phyloP scores from a whole-genome alignment of 2,113 vertebrate genomes.

The Mobula birostris region DNA sequence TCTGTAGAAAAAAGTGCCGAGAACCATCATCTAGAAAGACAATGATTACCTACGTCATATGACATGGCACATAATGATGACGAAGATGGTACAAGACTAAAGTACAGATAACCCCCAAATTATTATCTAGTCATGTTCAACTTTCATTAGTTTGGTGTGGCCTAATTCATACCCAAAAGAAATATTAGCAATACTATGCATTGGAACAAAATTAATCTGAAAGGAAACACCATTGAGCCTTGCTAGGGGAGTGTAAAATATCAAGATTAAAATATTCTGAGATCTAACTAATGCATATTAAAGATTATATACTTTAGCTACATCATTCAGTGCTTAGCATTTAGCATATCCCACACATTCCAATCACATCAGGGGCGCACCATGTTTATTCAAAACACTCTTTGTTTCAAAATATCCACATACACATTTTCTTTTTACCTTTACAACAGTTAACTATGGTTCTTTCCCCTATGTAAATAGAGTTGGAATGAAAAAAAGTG shows the following conservation, averaged over 20 bases:
- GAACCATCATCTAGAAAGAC: too few relatives aligned
- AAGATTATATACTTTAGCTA: background rate
- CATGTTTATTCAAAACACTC: background rate
- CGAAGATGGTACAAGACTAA: background rate
- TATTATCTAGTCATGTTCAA: background rate
- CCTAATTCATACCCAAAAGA: background rate
- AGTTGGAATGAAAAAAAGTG: constrained; percentile 75
- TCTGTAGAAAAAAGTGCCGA: too few relatives aligned
- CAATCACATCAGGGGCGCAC: background rate
- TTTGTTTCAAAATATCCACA: constrained; percentile 6
- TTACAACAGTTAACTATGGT: constrained; percentile 43
- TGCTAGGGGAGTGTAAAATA: background rate
- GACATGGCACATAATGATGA: too few relatives aligned
- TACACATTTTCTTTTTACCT: constrained; percentile 51
- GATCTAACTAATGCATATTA: background rate
- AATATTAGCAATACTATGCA: background rate
- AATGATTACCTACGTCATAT: too few relatives aligned
- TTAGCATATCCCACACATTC: background rate
- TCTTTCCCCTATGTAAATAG: constrained; percentile 52
- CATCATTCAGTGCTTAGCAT: background rate
- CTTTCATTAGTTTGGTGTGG: background rate
- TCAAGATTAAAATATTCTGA: background rate
- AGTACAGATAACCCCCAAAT: background rate
- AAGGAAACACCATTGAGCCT: background rate
- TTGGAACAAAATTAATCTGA: background rate